Evolutionary conservation across 2,888 invertebrate species (phyloP).

Genomic region (Sarcophaga caerulescens): DNA sequence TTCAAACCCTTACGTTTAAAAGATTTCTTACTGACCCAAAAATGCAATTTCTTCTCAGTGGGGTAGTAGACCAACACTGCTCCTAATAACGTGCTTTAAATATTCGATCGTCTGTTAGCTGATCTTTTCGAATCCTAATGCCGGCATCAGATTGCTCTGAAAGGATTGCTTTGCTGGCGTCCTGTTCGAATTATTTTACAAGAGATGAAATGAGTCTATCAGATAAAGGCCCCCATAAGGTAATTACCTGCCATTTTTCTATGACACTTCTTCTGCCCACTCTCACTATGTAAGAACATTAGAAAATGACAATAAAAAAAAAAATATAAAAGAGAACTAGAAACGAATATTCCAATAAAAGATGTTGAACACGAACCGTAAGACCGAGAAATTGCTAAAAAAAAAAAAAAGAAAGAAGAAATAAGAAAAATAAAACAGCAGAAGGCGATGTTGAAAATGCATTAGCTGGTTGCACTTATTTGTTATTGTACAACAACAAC

Average conservation of each 20-base stretch:
- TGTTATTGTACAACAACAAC: constrained; percentile 30
- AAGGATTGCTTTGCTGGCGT: no score
- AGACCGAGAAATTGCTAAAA: neutral
- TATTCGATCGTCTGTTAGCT: no score
- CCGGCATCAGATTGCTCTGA: no score
- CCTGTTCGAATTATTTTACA: no score
- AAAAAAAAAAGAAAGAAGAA: neutral
- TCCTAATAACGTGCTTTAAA: no score
- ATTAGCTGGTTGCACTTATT: constrained; percentile 47
- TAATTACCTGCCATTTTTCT: neutral
- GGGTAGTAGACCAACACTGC: no score
- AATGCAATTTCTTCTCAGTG: no score
- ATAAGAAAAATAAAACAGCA: neutral
- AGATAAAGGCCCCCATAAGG: no score
- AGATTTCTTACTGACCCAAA: no score
- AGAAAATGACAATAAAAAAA: neutral
- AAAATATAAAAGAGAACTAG: neutral
- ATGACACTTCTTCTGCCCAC: neutral
- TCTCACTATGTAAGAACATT: neutral
- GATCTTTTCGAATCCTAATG: no score
- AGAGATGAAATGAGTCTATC: no score
- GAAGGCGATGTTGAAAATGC: constrained; percentile 26
- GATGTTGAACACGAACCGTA: neutral
- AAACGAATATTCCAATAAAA: neutral
- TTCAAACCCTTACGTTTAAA: no score